phyloP scores from a whole-genome alignment of 2,888 invertebrate genomes.

The Ectemnius cavifrons region DNA sequence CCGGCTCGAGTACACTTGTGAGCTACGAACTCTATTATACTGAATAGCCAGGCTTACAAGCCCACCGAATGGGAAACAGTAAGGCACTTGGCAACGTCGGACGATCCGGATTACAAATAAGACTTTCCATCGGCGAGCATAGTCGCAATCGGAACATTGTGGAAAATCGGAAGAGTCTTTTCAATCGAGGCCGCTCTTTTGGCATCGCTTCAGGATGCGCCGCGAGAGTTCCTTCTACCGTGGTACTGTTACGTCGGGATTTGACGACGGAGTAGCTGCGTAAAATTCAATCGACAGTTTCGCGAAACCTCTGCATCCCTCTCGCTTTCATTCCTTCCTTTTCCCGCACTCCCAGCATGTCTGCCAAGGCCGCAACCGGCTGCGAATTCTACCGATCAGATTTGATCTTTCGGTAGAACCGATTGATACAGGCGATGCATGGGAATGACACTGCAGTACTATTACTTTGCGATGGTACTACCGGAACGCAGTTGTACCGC shows the following conservation, averaged over 20 bases:
- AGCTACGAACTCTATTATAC: no score
- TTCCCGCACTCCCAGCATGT: neutral
- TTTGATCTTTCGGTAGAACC: no score
- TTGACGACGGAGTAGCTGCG: neutral
- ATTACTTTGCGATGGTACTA: neutral
- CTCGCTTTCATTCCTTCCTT: neutral
- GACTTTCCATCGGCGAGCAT: neutral
- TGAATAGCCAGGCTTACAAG: no score
- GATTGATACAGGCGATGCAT: slow-evolving; percentile 19
- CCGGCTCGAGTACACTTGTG: no score
- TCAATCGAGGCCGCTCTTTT: slow-evolving; percentile 3
- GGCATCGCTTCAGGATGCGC: neutral
- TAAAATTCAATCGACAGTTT: neutral
- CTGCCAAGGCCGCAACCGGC: slow-evolving; percentile 28
- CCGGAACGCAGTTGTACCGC: slow-evolving; percentile 20
- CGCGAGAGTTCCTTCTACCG: neutral
- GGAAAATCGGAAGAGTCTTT: slow-evolving; percentile 4
- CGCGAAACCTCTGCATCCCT: neutral
- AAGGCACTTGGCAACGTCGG: no score
- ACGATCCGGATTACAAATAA: slow-evolving; percentile 4
- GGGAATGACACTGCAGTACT: slow-evolving; percentile 20
- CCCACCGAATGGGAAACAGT: no score
- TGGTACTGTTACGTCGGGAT: slow-evolving; percentile 1
- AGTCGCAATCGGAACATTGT: slow-evolving; percentile 1
- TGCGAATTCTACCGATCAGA: slow-evolving; percentile 18